Evolutionary conservation across 2,113 vertebrate genomes (phyloP).

Genomic region (Procapra przewalskii): DNA sequence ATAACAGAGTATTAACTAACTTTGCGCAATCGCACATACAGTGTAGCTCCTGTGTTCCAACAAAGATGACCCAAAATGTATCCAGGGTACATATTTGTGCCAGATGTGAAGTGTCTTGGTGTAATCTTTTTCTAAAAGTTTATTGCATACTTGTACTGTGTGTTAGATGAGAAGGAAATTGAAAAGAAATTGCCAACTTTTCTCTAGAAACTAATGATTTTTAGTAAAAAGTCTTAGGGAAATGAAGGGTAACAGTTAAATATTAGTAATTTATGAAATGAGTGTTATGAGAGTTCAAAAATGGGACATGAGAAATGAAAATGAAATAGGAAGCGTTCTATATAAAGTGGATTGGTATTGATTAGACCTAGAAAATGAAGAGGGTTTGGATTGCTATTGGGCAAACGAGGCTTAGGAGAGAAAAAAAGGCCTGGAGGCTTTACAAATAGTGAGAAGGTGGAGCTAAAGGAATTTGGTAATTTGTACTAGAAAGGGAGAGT

Average conservation of each 20-base stretch:
- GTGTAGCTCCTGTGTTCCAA: neutral
- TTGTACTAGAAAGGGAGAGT: neutral
- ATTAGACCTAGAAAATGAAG: neutral
- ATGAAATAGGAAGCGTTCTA: neutral
- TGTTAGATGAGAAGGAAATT: neutral
- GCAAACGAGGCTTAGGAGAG: neutral
- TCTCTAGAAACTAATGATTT: neutral
- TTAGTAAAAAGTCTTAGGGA: neutral
- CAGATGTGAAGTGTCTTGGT: neutral
- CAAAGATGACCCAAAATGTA: neutral
- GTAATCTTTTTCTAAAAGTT: neutral
- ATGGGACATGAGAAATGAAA: neutral
- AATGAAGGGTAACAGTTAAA: neutral
- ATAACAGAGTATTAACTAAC: neutral
- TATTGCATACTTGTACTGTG: neutral
- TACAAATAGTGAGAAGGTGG: neutral
- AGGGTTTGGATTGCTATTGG: neutral
- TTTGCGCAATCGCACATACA: neutral
- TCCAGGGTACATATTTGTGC: neutral
- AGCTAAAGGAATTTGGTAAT: neutral
- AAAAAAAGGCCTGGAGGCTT: neutral
- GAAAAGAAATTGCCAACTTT: neutral
- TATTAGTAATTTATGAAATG: neutral
- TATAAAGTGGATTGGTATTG: neutral
- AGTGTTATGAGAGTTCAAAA: neutral